Evolutionary conservation across 2,113 vertebrate species (phyloP), one percentile per base, ranked within the genome.

Genomic region (Dicrurus megarhynchus): DNA sequence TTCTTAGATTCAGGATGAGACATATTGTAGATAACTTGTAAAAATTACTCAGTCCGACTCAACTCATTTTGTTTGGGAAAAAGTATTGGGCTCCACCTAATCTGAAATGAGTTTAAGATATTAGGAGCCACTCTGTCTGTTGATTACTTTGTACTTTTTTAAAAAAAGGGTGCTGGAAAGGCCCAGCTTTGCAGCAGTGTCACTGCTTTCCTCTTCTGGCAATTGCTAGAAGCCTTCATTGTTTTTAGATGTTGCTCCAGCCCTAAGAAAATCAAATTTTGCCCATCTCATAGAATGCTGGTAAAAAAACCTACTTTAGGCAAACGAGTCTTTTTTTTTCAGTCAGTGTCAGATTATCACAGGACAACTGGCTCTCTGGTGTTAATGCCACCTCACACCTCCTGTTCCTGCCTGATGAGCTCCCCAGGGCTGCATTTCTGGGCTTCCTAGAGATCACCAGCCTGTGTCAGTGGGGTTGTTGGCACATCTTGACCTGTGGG

Each of bases 401-500:
- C 35, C 27, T 71, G 16, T 6, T 50, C 19, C 49, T 93, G 49
- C 49, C 41, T 5, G 1, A 16, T 41, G n/a, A 41, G 6, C 27
- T 47, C 33, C 37, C 16, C 23, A 33, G 33, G 16, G 32, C 23
- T 74, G 5, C 24, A 14, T 12, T 75, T 57, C 71, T 53, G 70
- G 39, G 20, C 21, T 82, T 47, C 32, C 28, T 33, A 19, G 49
- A 69, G 33, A 41, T 22, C 39, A 18, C 7, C 30, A 33, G 6
- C 15, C 28, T 55, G 28, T 39, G 7, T 55, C 50, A 33, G 14
- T 4, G 4, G 35, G 14, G 23, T 6, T 57, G n/a, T 21, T 52
- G 0, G 0, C 27, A 26, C 4, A 0, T 46, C 27, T 35, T 42
- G 37, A 20, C 16, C n/a, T 28, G 7, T 2, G 8, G 15, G 5